Evolutionary conservation across 2,888 invertebrate genomes (phyloP).

Genomic region (Baccha elongata): DNA sequence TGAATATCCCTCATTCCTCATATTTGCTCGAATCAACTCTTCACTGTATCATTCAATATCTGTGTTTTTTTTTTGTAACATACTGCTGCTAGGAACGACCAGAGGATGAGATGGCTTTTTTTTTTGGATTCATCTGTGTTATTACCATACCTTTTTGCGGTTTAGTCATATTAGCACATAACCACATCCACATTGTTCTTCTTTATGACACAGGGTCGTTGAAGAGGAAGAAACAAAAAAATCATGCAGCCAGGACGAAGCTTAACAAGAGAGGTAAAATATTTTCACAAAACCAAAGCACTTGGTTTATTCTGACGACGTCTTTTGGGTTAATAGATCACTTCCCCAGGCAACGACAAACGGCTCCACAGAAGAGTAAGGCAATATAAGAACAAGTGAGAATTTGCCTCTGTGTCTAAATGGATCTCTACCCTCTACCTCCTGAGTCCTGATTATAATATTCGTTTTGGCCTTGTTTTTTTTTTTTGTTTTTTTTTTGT

Average conservation of each 20-base stretch:
- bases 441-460: slow-evolving; percentile 19
- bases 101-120: not conserved
- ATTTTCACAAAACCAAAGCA: slow-evolving; percentile 45
- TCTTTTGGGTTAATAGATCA: slow-evolving; percentile 70
- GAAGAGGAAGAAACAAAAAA: not conserved
- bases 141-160: slow-evolving; percentile 53
- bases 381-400: slow-evolving; percentile 25
- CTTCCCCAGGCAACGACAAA: slow-evolving; percentile 41
- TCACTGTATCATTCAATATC: slow-evolving; percentile 24
- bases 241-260: slow-evolving; percentile 15
- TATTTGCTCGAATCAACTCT: not conserved
- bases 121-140: not conserved
- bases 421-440: slow-evolving; percentile 7
- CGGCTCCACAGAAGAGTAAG: slow-evolving; percentile 13
- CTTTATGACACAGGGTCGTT: slow-evolving; percentile 39
- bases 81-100: not conserved
- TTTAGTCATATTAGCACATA: slow-evolving; percentile 26
- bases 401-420: slow-evolving; percentile 11
- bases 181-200: slow-evolving; percentile 7
- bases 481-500: not conserved
- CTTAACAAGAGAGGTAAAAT: slow-evolving; percentile 49
- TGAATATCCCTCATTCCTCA: slow-evolving; percentile 31
- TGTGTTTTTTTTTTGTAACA: not conserved
- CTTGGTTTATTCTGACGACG: slow-evolving; percentile 52
- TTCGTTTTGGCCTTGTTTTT: slow-evolving; percentile 19